A percentile compares a stretch with the other conserved stretches of the same genome.
These are phyloP conservation scores for Scaptomyza parva DNA, from an alignment of 2,888 invertebrate genomes.

Conservation along the genomic window DNA sequence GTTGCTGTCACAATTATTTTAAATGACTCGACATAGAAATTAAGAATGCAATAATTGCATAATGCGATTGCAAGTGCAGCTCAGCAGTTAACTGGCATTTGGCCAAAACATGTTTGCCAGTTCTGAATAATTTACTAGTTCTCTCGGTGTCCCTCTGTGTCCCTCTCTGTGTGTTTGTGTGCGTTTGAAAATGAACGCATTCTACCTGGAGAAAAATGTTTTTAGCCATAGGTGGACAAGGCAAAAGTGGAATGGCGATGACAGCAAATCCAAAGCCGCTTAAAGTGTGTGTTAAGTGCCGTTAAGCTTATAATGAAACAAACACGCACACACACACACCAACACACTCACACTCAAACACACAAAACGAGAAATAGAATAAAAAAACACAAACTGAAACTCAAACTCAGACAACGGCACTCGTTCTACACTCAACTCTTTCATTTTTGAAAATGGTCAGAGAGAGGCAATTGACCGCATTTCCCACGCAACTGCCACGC, in stretches of 20 bases:
- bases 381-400: conserved; percentile 15
- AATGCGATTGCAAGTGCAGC: conserved; percentile 63
- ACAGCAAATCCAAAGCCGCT: conserved; percentile 68
- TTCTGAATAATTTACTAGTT: conserved; percentile 44
- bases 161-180: no score
- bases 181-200: conserved; percentile 34
- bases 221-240: conserved; percentile 7
- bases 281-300: conserved; percentile 73
- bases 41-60: conserved; percentile 73
- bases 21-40: conserved; percentile 74
- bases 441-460: conserved; percentile 20
- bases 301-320: conserved; percentile 76
- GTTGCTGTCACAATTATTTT: conserved; percentile 70
- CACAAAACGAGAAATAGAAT: background rate
- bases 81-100: background rate
- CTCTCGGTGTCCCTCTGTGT: no score
- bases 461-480: conserved; percentile 45
- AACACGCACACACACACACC: conserved; percentile 17
- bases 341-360: conserved; percentile 14
- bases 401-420: conserved; percentile 8
- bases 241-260: conserved; percentile 22
- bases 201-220: conserved; percentile 6
- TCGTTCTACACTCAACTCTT: background rate
- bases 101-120: conserved; percentile 49
- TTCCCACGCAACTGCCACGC: conserved; percentile 61